A percentile compares a stretch with the other conserved stretches of the same genome.
Evolutionary conservation across 1,140 invertebrate species (phyloP).

Genomic region (Luehdorfia chinensis): DNA sequence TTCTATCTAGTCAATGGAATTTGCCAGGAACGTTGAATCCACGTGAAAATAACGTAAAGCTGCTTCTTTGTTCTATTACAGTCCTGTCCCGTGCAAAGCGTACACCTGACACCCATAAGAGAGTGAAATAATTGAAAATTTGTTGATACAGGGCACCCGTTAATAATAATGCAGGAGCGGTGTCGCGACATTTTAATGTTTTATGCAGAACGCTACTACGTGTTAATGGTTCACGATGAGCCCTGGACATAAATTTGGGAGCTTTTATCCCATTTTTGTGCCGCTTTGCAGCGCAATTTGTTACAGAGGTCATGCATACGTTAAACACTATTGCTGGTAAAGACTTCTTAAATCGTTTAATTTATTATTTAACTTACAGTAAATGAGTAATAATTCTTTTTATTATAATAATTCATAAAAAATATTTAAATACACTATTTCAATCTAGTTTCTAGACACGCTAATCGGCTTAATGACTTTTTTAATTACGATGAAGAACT

Average conservation of each 20-base stretch:
- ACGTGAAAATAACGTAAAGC: background rate
- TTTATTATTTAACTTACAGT: constrained; percentile 3
- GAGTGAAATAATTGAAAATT: constrained; percentile 40
- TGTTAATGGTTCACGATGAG: constrained; percentile 50
- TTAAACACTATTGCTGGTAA: constrained; percentile 18
- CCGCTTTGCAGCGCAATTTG: constrained; percentile 34
- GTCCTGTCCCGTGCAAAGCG: constrained; percentile 3
- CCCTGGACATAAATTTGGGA: constrained; percentile 42
- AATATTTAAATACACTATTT: too few relatives aligned
- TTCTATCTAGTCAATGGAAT: background rate
- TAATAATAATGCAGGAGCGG: constrained; percentile 39
- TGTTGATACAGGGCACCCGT: constrained; percentile 32
- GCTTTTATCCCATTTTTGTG: constrained; percentile 45
- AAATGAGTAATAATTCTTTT: too few relatives aligned
- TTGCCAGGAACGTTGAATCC: background rate
- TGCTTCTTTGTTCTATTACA: constrained; percentile 4
- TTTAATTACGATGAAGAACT: too few relatives aligned
- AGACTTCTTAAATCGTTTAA: constrained; percentile 1
- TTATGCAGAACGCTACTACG: constrained; percentile 45
- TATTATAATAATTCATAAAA: too few relatives aligned
- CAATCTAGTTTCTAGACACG: too few relatives aligned
- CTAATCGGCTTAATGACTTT: too few relatives aligned
- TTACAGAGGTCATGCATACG: constrained; percentile 23
- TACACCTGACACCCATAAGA: constrained; percentile 26
- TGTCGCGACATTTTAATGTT: constrained; percentile 46